Evolutionary conservation across 2,113 vertebrate genomes (phyloP), one percentile per base, ranked within the genome.

Genomic region (Pipra filicauda): DNA sequence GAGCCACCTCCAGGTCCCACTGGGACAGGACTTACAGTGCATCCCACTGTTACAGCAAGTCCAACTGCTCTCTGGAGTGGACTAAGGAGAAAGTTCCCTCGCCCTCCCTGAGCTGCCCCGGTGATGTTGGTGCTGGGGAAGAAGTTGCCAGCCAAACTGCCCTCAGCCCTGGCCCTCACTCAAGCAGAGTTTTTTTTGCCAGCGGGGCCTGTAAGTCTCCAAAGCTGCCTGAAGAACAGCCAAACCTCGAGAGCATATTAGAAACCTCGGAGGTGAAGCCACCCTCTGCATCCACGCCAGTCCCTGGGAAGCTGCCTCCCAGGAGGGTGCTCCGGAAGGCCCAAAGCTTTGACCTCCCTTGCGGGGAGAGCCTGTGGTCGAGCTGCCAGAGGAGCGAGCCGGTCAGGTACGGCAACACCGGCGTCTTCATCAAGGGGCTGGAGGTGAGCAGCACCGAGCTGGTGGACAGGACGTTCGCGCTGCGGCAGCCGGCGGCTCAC

Each of bases 361-460:
- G 97, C 12, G 95, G 92, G 4, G 98, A 98, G 88, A 95, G 95
- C 59, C 94, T 97, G 61, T 97, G 92, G 79, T 97, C 98, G 5
- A 95, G 97, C 69, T 98, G 96, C 70, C 98, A 98, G 95, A 92
- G 98, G 78, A 98, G 97, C 0, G 98, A 98, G 77, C 98, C 98
- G 0, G 95, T 95, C 59, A 93, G 96, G 21, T 97, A 97, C 0
- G 98, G 98, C 93, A 98, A 98, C 97, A 98, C 97, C 0, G 98
- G 98, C 0, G 98, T 98, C 41, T 98, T 98, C 66, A 98, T 98
- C 81, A 98, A 97, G 95, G 98, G 98, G 33, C 97, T 98, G 89
- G 98, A 98, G 97, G 97, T 98, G 89, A 98, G 98, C 97, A 98
- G 98, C 96, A 98, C 95, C 0, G 98, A 97, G 88, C 94, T 98